Base-by-base conservation (phyloP, 2,888 invertebrate species). In the Villa cingulata region DNA sequence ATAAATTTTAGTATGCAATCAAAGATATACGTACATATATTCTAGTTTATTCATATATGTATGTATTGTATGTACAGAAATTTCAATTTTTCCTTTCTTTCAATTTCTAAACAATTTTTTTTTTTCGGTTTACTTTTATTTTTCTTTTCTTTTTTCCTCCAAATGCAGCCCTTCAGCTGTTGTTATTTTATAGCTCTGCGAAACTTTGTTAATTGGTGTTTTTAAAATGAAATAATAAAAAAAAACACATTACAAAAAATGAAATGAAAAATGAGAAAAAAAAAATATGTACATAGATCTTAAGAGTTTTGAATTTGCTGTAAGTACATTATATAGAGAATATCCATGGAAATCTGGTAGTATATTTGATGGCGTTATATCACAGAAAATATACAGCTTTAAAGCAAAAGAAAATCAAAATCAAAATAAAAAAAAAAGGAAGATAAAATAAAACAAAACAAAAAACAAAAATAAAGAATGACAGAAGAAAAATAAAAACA, bases 151-250 rank as follows among this genome's bases (percentile, higher is more conserved):
- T 32, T 27, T 6, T 27, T 27, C 27, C 10, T 27, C 10, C 23
- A n/a, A 27, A 9, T 27, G 6, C 12, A 32, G 29, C 41, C 46
- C 37, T 27, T 45, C 42, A 45, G 43, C 45, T 38, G 41, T 50
- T 42, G 43, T 48, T 48, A 41, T 48, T 46, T 46, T 18, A 34
- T 36, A 46, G n/a, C n/a, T n/a, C n/a, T n/a, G n/a, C 36, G 46
- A 49, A 49, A 44, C 44, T 51, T 51, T 46, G 46, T 51, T 48
- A 49, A 49, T 51, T 48, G 48, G 49, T 47, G 49, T 49, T 47
- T 51, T 51, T 43, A 42, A 41, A 46, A 42, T 40, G 20, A 45
- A n/a, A n/a, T n/a, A n/a, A 17, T 23, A 14, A 7, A 41, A 32
- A 19, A 29, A 12, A 40, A 32, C 3, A 1, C 27, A 37, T 45